Conservation (phyloP, 2,797 vertebrate species). For the Myotis pilosus region DNA sequence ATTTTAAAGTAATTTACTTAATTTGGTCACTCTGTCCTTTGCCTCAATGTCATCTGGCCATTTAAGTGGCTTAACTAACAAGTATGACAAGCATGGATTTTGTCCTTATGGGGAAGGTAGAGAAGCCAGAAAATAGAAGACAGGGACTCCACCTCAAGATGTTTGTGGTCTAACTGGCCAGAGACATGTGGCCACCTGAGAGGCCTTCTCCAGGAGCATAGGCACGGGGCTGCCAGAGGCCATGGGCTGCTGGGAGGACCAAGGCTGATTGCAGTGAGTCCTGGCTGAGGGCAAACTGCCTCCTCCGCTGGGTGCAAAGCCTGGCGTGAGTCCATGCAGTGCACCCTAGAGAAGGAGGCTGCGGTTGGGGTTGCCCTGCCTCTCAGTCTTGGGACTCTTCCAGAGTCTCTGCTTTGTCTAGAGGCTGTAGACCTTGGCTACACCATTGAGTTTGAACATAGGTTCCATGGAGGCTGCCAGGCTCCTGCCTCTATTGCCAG, state of each 20-base stretch:
- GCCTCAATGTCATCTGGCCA: background rate
- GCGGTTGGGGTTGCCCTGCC: background rate
- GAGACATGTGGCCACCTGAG: background rate
- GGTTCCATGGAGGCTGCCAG: background rate
- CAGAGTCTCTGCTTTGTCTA: background rate
- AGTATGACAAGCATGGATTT: background rate
- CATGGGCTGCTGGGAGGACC: background rate
- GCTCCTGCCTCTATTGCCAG: background rate
- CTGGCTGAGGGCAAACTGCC: background rate
- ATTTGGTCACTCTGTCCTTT: background rate
- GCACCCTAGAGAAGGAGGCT: background rate
- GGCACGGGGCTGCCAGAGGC: background rate
- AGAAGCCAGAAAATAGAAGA: background rate
- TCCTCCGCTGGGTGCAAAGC: background rate
- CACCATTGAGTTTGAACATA: background rate
- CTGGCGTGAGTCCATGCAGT: background rate
- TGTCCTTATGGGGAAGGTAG: background rate
- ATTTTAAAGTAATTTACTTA: constrained; percentile 21
- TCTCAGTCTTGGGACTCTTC: background rate
- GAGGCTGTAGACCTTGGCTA: background rate
- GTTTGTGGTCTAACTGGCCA: background rate
- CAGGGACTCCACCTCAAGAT: background rate
- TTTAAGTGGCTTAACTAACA: background rate
- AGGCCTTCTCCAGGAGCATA: background rate
- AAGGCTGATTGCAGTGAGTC: background rate